Base-by-base conservation (phyloP, 2,797 vertebrate genomes). In the Gambusia yucatana region DNA sequence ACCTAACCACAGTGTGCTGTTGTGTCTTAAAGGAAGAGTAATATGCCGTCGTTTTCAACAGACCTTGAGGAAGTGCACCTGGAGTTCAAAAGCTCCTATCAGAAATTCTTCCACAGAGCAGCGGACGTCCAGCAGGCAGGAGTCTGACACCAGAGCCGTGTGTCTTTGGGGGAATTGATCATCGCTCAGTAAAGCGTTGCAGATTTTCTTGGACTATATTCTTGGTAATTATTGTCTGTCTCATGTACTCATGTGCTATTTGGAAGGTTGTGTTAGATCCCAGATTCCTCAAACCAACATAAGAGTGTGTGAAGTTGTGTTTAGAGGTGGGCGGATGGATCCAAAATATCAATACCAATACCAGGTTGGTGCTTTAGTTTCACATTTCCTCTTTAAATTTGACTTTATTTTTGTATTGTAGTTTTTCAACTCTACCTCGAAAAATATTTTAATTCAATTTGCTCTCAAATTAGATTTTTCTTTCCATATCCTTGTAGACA, bases 21-120 rank as follows among this genome's bases (percentile, higher is more conserved):
- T 69, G 50, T 84, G 77, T 86, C 79, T 88, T 88, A 90, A 90
- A 91, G 84, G 86, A 92, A 93, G 86, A 93, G 85, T 84, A 92
- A 94, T 94, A 90, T 79, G 77, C n/a, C 74, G 75, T 36, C 2
- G 7, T 17, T 63, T 36, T 33, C 14, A 20, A 20, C 61, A 63
- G 30, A 63, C 33, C 6, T 63, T 33, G 33, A 63, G 61, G 61
- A 63, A 20, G 30, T 63, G 6, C 33, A 63, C 30, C 61, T 33
- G 59, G 20, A 63, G 59, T 20, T 63, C 61, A 63, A 36, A 36
- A 63, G 14, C 17, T 11, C n/a, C 57, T 59, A 28, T 30, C 55
- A 59, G 33, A 20, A 20, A 36, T 63, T 63, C 33, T 36, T 36
- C 61, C 16, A 63, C 30, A 61, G 28, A 52, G 22, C 30, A 36